These are phyloP conservation scores for Tadarida brasiliensis DNA, from an alignment of 2,797 vertebrate genomes.

Conservation along the genomic window DNA sequence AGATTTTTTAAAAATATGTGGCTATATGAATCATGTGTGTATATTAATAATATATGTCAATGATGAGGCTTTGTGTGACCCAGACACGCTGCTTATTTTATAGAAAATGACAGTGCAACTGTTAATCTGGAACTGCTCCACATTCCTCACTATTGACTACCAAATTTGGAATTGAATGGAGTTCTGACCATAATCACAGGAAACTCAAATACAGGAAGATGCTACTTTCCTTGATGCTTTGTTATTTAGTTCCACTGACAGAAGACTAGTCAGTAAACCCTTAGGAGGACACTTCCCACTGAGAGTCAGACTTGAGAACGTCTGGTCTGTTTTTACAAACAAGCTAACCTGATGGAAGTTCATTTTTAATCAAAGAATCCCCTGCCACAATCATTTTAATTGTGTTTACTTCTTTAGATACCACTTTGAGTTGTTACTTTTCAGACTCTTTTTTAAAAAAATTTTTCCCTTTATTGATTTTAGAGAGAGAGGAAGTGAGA, in stretches of 20 bases:
- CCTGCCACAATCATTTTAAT: background rate
- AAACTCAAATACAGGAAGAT: constrained; percentile 52
- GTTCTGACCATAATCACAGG: constrained; percentile 30
- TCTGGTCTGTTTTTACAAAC: constrained; percentile 46
- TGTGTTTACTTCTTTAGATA: background rate
- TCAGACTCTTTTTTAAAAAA: background rate
- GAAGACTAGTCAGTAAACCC: background rate
- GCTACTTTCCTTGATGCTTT: constrained; percentile 13
- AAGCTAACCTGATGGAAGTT: constrained; percentile 27
- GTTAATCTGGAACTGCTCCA: constrained; percentile 17
- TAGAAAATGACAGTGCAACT: background rate
- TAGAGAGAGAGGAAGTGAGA: too few relatives aligned
- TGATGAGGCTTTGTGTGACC: constrained; percentile 15
- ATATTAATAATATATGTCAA: background rate
- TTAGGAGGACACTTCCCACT: background rate
- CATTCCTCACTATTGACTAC: constrained; percentile 51
- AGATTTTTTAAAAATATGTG: background rate
- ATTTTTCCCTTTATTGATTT: too few relatives aligned
- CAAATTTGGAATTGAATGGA: constrained; percentile 53
- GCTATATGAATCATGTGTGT: background rate
- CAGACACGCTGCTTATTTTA: background rate
- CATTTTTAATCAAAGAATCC: background rate
- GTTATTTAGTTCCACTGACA: constrained; percentile 44
- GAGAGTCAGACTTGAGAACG: background rate
- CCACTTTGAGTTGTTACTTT: constrained; percentile 17